Base-by-base conservation (phyloP, 2,113 vertebrate genomes). In the Rafetus swinhoei region DNA sequence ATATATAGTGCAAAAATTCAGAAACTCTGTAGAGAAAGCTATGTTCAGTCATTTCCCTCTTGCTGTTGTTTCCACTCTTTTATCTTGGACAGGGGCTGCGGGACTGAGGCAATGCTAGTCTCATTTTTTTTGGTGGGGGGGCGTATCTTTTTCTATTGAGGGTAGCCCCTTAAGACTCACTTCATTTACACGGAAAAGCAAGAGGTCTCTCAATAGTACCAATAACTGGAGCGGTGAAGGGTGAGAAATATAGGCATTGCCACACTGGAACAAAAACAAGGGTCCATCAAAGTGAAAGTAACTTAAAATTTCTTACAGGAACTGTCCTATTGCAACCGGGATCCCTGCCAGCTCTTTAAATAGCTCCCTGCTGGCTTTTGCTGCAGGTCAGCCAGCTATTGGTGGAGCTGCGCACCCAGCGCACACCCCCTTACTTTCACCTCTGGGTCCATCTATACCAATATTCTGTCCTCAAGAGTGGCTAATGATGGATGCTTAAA, bases 41-140 rank as follows among this genome's bases (percentile, higher is more conserved):
- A 24, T 11, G 6, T 9, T 69, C 76, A 4, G 0, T 54, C 19
- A 39, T 86, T 85, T 22, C 3, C 2, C 53, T 1, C 52, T 35
- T 22, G 9, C 25, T 45, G 45, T 15, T 29, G 15, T 84, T 0
- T 0, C 21, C 27, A 27, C 35, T 13, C 74, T 77, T 72, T 35
- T 50, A 39, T 77, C 39, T 50, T 77, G 72, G n/a, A 76, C 19
- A 25, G 9, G 29, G 13, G 81, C 88, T 45, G 5, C 56, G 69
- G 82, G 79, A 81, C 55, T 59, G 22, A 9, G 54, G 9, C 77
- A 83, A 50, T 91, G 45, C 69, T 85, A 18, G 5, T 72, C 87
- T 4, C 0, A 0, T 88, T 45, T 76, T 39, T 76, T 12, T 39
- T 45, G 11, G 55, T 5, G 5, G 25, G 9, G 39, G 21, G 22